These are phyloP conservation scores for Diarsia dahlii DNA, from an alignment of 2,888 invertebrate species.

Conservation along the genomic window DNA sequence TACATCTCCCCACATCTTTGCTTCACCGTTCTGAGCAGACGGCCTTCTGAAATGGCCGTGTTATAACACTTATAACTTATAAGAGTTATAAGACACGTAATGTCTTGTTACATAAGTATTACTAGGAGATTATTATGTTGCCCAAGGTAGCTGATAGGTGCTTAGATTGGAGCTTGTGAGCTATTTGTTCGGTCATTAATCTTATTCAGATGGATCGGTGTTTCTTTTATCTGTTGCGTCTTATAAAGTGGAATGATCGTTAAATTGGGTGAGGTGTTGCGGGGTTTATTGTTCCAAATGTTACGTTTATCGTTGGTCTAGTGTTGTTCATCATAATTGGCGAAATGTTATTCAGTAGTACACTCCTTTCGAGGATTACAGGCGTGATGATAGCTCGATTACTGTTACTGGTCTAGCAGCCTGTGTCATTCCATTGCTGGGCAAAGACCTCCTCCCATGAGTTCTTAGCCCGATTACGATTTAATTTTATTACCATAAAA, in stretches of 20 bases:
- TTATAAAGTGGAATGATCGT: conserved; percentile 42
- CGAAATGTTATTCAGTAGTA: no score
- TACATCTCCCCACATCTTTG: neutral
- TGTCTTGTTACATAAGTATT: conserved; percentile 55
- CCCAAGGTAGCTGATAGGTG: conserved; percentile 46
- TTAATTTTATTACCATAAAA: no score
- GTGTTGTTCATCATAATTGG: no score
- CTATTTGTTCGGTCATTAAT: conserved; percentile 40
- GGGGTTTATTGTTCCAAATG: neutral
- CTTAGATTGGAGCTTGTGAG: conserved; percentile 19
- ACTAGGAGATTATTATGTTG: conserved; percentile 54
- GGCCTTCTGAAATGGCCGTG: conserved; percentile 16
- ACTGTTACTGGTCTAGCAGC: no score
- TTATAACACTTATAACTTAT: conserved; percentile 41
- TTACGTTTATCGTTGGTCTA: neutral
- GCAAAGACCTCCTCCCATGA: no score
- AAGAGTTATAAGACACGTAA: conserved; percentile 41
- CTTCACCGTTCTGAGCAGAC: neutral
- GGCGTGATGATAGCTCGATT: no score
- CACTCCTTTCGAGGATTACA: no score
- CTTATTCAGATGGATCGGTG: conserved; percentile 35
- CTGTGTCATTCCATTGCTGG: no score
- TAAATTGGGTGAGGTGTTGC: conserved; percentile 5
- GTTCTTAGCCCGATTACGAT: no score
- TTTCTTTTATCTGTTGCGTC: conserved; percentile 21